Base-by-base conservation (phyloP, 2,797 vertebrate species). In the Hozukius guyotensis region DNA sequence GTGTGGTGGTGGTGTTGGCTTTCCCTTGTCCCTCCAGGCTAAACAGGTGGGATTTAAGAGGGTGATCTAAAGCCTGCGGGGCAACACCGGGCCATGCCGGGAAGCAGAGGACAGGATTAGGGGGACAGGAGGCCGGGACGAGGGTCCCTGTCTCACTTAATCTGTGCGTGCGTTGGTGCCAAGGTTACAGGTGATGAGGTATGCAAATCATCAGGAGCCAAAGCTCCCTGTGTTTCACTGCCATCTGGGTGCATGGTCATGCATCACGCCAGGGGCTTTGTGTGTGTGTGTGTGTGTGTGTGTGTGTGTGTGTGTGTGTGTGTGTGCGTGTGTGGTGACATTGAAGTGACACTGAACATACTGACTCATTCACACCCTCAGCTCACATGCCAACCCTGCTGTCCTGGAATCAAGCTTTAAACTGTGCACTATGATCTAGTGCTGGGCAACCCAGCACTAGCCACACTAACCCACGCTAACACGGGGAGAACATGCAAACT, bases 21-120 rank as follows among this genome's bases (percentile, higher is more conserved):
- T 86, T 82, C 84, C 73, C 59, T 53, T 42, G 77, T 75, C 78
- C 81, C 80, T 66, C 31, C 74, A 77, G 78, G 77, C 75, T 57
- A 72, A 91, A 93, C 92, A 94, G 93, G 93, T 94, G 93, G 88
- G 87, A 83, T 93, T 93, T 92, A 92, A 88, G 84, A 83, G 90
- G 59, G 77, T 72, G 69, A 87, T 69, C 78, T 74, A 76, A 92
- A 88, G 74, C 78, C 72, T 86, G 82, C n/a, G 7, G 79, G 76
- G 57, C 69, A 68, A 72, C 80, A 77, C 79, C 4, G 56, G 64
- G 60, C 56, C 32, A 20, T 49, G 56, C 79, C 65, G 79, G 32
- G 74, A 5, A 77, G 32, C 66, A 70, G 63, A 67, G 83, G 72
- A 77, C 70, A 34, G 88, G 86, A 90, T 91, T 87, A 90, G 78